A percentile compares a stretch with the other conserved stretches of the same genome.
phyloP scores from a whole-genome alignment of 2,797 vertebrate species.

The Ctenopoma multispine region DNA sequence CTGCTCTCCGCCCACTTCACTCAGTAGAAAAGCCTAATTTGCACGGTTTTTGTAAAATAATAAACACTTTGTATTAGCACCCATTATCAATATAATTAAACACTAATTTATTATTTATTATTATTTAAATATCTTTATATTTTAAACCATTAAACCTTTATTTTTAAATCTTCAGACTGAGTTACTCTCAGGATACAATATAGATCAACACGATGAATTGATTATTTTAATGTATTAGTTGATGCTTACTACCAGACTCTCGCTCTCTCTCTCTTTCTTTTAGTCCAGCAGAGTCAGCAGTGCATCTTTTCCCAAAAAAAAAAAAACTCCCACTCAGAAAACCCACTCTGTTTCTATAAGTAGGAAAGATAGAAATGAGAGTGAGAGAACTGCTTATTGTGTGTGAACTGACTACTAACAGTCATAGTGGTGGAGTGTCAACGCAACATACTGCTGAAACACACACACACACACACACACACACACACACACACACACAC shows the following conservation, averaged over 20 bases:
- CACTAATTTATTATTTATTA: too few species aligned
- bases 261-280: constrained; percentile 23
- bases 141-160: too few species aligned
- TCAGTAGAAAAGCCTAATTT: not conserved
- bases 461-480: constrained; percentile 22
- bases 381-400: constrained; percentile 59
- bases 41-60: not conserved
- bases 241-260: constrained; percentile 19
- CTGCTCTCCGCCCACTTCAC: not conserved
- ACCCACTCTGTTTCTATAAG: constrained; percentile 77
- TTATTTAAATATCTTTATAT: not conserved
- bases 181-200: not conserved
- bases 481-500: too few species aligned
- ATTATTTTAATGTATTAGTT: constrained; percentile 2
- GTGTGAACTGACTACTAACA: constrained; percentile 53
- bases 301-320: constrained; percentile 52
- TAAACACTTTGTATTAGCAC: not conserved
- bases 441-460: constrained; percentile 32
- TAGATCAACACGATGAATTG: too few species aligned
- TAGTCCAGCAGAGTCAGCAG: constrained; percentile 64
- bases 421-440: constrained; percentile 50
- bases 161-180: not conserved
- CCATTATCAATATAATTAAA: too few species aligned
- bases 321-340: constrained; percentile 74
- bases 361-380: constrained; percentile 48